Base-by-base conservation (phyloP, 2,113 vertebrate genomes). In the Tiliqua scincoides region DNA sequence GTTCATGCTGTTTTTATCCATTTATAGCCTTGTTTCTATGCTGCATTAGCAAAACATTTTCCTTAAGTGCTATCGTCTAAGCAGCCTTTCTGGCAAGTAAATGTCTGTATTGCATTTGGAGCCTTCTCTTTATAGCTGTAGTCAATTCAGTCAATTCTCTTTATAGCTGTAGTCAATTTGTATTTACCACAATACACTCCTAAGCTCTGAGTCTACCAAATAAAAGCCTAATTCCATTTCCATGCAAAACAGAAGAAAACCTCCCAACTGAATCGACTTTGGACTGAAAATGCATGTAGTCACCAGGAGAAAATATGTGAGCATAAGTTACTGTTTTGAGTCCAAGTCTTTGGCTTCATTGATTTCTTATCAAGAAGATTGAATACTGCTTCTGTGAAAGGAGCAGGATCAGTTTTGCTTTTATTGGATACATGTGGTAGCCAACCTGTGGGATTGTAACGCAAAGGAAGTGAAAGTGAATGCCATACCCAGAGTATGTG, bases 1-100 rank as follows among this genome's bases (percentile, higher is more conserved):
- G 71, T 75, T 91, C n/a, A 85, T 35, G 21, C 77, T 89, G 17
- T 65, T 89, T 89, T 89, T 2, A 76, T n/a, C 32, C 27, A n/a
- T 83, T 57, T 73, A 62, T 40, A 40, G 30, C 23, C 54, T 43
- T 62, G 70, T 9, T 30, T 62, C 27, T 72, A 20, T 27, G 30
- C 27, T 73, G 25, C 30, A 4, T 3, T 17, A 5, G 27, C 54
- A 6, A 72, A 43, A 15, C 54, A n/a, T 48, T 15, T 35, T 23
- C 75, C 35, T 52, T 68, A 83, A 83, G 54, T 87, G 14, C 76
- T 93, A 8, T 76, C 30, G 84, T 87, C 70, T 14, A 86, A 74
- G 77, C 8, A 71, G 2, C 52, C 7, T 48, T 32, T 63, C 6
- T 14, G 25, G 48, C 70, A 89, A 37, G 48, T 8, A 37, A 2